Evolutionary conservation across 2,888 invertebrate genomes (phyloP), one percentile per base, ranked within the genome.

Genomic region (Phoronis australis): DNA sequence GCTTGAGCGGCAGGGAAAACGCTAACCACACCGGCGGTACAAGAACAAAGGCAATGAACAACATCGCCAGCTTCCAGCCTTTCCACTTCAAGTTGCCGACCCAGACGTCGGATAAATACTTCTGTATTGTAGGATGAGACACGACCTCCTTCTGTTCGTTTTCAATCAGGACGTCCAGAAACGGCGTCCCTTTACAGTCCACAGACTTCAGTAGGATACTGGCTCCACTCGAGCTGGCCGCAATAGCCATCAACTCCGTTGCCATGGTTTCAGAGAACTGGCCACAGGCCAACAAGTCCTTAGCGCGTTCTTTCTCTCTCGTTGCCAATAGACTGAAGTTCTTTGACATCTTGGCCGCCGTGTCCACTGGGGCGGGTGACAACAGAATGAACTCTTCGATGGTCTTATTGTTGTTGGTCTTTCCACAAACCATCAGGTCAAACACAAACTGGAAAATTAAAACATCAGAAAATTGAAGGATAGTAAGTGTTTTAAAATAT

Each of bases 281-380:
- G 6, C 94, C 92, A 35, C 96, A 96, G 24, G 90, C 88, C 67
- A 92, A 88, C 60, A 99, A 82, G 80, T 99, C 99, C 80, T 91
- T 91, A 54, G 96, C 93, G 73, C 99, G 83, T 80, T 99, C 99
- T 80, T 99, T 97, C 80, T 97, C 96, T 48, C 92, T 94, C 57
- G 87, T 87, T 12, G 94, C 93, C 59, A 95, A 81, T 58, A 83
- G 85, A 52, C 90, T 61, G 53, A 73, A 75, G 54, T 68, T 66
- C 37, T 90, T 90, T 0, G 96, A 95, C 59, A 99, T 80, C 79
- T 99, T 99, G 50, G 96, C 96, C 21, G 99, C 97, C 15, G 96
- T 93, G 75, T 99, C 97, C 25, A 97, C 95, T 0, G 97, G 97
- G 3, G 97, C 97, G n/a, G 95, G 94, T 0, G 96, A 96, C n/a